Base-by-base conservation (phyloP, 2,888 invertebrate genomes). In the Caenorhabditis uteleia region DNA sequence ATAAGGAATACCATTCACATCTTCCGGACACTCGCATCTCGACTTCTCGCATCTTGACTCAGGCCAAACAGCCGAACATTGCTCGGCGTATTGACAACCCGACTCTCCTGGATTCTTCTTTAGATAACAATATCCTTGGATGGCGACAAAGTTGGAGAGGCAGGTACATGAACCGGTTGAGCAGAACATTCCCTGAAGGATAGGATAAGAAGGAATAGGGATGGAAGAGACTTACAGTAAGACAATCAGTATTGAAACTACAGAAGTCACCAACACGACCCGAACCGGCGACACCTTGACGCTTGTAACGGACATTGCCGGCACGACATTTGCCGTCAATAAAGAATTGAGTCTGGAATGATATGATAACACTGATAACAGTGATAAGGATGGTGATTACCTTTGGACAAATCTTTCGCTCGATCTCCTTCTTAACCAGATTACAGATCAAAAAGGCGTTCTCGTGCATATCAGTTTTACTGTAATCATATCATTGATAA, bases 81-180 rank as follows among this genome's bases (percentile, higher is more conserved):
- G 81, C 45, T 81, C 81, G 6, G 74, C 77, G 48, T 81, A 82
- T 51, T 80, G 79, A 51, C 81, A 81, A 23, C 81, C 81, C 23
- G 70, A 71, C 74, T 81, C 81, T 40, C 81, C 81, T 10, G 81
- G 81, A 49, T 81, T 81, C 58, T 82, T 81, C 67, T 82, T 81
- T 53, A 81, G 51, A 43, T 81, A 81, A 44, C 81, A 81, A 57
- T 82, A 81, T 29, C 81, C 81, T 65, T 80, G 81, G 45, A 81
- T 81, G 59, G 81, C 79, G 45, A 82, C 82, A 49, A 78, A 82
- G 66, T 82, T 82, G 47, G 75, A 74, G 36, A 83, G 67, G 40
- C 82, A 82, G 10, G 78, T 80, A 48, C 82, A 82, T 0, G 78
- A 74, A 23, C 83, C 82, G 2, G 79, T 76, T 23, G 79, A 81